A percentile compares a stretch with the other conserved stretches of the same genome.
Evolutionary conservation across 2,888 invertebrate genomes (phyloP).

Genomic region (Eulithis prunata): DNA sequence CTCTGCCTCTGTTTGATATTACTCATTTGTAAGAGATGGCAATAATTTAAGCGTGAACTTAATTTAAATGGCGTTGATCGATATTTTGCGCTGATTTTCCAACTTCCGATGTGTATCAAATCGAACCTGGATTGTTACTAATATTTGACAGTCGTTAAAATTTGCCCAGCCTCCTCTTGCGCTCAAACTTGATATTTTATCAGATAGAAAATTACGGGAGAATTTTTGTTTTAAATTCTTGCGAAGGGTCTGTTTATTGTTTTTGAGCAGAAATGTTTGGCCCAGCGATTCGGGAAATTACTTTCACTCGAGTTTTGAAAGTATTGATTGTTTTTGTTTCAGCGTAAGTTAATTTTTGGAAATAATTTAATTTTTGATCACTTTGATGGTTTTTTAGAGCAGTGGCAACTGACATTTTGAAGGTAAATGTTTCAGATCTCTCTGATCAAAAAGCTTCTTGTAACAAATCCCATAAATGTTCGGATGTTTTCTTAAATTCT

Average conservation of each 20-base stretch:
- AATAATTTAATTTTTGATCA: constrained; percentile 15
- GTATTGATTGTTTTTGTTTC: constrained; percentile 49
- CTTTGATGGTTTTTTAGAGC: background rate
- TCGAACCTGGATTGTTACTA: too few species aligned
- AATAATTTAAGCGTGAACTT: too few species aligned
- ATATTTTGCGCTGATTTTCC: too few species aligned
- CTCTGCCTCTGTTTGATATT: too few species aligned
- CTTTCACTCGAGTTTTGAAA: constrained; percentile 54
- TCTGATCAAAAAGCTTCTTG: too few species aligned
- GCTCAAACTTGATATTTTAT: constrained; percentile 25
- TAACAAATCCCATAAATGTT: too few species aligned
- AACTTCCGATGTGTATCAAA: too few species aligned
- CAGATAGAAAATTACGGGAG: constrained; percentile 56
- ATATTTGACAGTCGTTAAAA: background rate
- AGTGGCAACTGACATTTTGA: too few species aligned
- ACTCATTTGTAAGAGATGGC: too few species aligned
- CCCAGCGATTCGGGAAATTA: constrained; percentile 63
- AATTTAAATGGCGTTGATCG: too few species aligned
- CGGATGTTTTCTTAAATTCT: too few species aligned
- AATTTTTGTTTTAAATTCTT: constrained; percentile 58
- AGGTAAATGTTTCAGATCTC: too few species aligned
- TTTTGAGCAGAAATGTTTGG: constrained; percentile 61
- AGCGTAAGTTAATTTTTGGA: constrained; percentile 17
- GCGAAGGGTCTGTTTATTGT: constrained; percentile 61
- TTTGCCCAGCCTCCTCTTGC: constrained; percentile 10